A percentile compares a stretch with the other conserved stretches of the same genome.
Evolutionary conservation across 2,113 vertebrate genomes (phyloP).

Genomic region (human (Homo sapiens)): GRCh38 chr16:89340001-89340500

Average conservation of each 20-base stretch:
- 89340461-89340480: too few relatives aligned
- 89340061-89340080: neutral
- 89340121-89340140: neutral
- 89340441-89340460: too few relatives aligned
- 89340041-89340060: neutral
- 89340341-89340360: too few relatives aligned
- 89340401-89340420: too few relatives aligned
- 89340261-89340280: neutral
- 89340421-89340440: too few relatives aligned
- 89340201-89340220: neutral
- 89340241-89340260: neutral
- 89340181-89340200: neutral
- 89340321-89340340: too few relatives aligned
- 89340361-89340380: too few relatives aligned
- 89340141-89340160: neutral
- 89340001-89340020: neutral
- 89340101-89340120: neutral
- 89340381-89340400: too few relatives aligned
- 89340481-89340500: too few relatives aligned
- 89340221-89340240: neutral
- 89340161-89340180: neutral
- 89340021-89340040: neutral
- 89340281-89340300: too few relatives aligned
- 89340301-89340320: too few relatives aligned
- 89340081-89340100: neutral